Evolutionary conservation across 2,888 invertebrate genomes (phyloP).

Genomic region (Lepidocyrtinus sp.): DNA sequence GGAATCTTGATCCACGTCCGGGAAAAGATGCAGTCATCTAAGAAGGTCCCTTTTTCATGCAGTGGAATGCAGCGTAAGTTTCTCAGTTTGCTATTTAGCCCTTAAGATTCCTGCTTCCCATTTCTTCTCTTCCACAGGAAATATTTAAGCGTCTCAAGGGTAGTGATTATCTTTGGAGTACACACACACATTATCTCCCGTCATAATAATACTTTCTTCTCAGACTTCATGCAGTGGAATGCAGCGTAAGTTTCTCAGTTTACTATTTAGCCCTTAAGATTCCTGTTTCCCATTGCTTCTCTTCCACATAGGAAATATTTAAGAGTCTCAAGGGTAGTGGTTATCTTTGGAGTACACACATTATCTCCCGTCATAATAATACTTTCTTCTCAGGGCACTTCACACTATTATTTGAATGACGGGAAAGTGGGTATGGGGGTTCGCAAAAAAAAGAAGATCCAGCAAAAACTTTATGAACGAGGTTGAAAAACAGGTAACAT

Average conservation of each 20-base stretch:
- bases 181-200: constrained; percentile 23
- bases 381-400: constrained; percentile 23
- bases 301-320: no score
- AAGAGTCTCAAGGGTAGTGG: constrained; percentile 1
- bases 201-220: constrained; percentile 26
- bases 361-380: constrained; percentile 23
- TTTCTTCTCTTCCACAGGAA: no score
- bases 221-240: no score
- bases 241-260: neutral
- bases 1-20: no score
- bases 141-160: constrained; percentile 7
- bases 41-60: no score
- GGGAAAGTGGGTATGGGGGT: neutral
- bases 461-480: no score
- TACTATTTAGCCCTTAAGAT: neutral
- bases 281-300: no score
- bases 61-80: no score
- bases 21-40: no score
- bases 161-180: constrained; percentile 22
- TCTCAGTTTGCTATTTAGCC: neutral
- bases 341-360: constrained; percentile 27
- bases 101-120: neutral
- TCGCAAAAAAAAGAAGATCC: neutral
- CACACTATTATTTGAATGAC: constrained; percentile 17
- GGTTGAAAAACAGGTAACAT: neutral